phyloP scores from a whole-genome alignment of 2,797 vertebrate genomes.

The Enteromius mattozi region DNA sequence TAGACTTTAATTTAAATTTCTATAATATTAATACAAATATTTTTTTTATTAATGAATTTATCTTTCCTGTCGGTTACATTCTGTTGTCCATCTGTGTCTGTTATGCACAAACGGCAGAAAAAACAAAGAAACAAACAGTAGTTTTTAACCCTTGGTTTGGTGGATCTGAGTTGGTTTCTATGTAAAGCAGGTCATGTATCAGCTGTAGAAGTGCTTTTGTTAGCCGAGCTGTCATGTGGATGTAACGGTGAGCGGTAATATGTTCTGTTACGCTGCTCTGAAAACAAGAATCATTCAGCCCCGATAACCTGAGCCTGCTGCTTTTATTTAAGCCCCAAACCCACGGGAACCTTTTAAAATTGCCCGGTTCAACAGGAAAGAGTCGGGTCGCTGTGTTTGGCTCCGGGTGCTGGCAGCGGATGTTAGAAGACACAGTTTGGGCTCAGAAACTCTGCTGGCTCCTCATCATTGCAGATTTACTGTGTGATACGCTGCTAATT shows the following conservation, averaged over 20 bases:
- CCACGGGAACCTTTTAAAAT: conserved; percentile 14
- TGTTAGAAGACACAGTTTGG: background rate
- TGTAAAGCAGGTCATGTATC: conserved; percentile 7
- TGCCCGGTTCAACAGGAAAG: conserved; percentile 8
- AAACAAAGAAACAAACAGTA: background rate
- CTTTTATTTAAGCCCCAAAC: conserved; percentile 33
- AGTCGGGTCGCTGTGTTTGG: background rate
- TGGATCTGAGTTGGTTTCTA: background rate
- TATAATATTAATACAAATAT: too few species aligned
- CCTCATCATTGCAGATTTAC: background rate
- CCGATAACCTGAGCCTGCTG: conserved; percentile 25
- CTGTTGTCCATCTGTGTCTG: background rate
- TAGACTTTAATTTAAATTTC: too few species aligned
- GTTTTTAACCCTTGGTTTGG: background rate
- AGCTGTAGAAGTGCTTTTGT: background rate
- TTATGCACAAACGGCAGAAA: background rate
- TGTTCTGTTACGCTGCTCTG: conserved; percentile 18
- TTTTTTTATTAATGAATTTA: too few species aligned
- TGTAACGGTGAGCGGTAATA: conserved; percentile 2
- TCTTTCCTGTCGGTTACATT: background rate
- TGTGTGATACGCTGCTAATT: background rate
- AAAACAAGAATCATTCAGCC: conserved; percentile 26
- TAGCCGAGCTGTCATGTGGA: background rate
- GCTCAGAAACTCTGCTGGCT: background rate
- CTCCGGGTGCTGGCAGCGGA: background rate